These are phyloP conservation scores for Diploptera punctata DNA, from an alignment of 2,888 invertebrate species.

Conservation along the genomic window DNA sequence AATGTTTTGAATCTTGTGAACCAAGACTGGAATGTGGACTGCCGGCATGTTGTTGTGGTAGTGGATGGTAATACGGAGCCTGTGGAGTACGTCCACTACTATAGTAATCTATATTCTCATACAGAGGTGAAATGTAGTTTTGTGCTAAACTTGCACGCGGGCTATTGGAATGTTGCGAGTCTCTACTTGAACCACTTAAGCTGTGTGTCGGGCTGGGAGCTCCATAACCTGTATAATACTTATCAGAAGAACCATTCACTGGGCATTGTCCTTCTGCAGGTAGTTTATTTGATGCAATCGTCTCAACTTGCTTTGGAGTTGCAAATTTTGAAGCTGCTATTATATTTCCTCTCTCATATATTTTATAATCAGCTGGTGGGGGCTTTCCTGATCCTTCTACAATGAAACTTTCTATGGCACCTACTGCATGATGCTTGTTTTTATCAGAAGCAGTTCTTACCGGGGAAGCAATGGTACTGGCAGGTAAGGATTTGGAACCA, in stretches of 20 bases:
- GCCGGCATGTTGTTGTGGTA: constrained; percentile 47
- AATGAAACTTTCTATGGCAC: constrained; percentile 71
- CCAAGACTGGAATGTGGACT: constrained; percentile 56
- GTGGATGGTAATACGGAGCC: constrained; percentile 68
- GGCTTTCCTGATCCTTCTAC: constrained; percentile 58
- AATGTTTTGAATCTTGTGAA: constrained; percentile 58
- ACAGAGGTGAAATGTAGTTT: constrained; percentile 63
- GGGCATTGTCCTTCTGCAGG: constrained; percentile 32
- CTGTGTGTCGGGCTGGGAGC: constrained; percentile 65
- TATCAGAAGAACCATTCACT: background rate
- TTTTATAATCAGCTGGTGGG: constrained; percentile 57
- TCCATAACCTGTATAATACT: constrained; percentile 24
- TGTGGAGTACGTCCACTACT: constrained; percentile 59
- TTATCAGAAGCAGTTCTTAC: constrained; percentile 38
- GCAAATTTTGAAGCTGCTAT: constrained; percentile 80
- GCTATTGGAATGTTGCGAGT: constrained; percentile 55
- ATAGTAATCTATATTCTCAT: constrained; percentile 86
- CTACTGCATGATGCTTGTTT: constrained; percentile 63
- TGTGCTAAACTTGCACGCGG: constrained; percentile 53
- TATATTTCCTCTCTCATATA: constrained; percentile 75
- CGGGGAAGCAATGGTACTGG: constrained; percentile 45
- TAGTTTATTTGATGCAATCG: constrained; percentile 55
- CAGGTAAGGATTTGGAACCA: constrained; percentile 45
- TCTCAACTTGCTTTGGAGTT: constrained; percentile 75
- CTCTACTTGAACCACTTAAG: constrained; percentile 65